phyloP scores from a whole-genome alignment of 2,797 vertebrate genomes.

The Sylvilagus floridanus region DNA sequence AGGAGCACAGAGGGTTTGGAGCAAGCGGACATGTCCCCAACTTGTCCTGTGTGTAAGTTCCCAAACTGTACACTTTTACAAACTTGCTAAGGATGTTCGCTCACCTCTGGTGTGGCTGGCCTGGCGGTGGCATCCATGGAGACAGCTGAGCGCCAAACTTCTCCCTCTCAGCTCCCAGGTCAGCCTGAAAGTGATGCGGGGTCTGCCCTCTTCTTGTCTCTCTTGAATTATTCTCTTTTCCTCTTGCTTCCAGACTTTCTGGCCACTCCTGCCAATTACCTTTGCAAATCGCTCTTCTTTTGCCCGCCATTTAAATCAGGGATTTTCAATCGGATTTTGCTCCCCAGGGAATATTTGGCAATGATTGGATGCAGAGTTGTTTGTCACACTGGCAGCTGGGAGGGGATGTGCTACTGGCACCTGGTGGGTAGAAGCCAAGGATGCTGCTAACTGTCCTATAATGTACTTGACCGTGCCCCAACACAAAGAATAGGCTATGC shows the following conservation, averaged over 20 bases:
- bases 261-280: neutral
- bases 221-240: neutral
- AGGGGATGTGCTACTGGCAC: neutral
- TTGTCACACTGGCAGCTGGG: neutral
- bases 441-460: neutral
- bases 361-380: neutral
- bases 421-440: neutral
- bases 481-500: neutral
- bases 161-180: neutral
- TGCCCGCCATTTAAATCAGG: neutral
- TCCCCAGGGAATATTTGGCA: neutral
- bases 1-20: neutral
- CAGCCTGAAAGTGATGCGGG: neutral
- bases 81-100: neutral
- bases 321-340: neutral
- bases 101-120: neutral
- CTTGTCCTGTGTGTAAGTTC: neutral
- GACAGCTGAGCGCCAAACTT: neutral
- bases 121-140: neutral
- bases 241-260: neutral
- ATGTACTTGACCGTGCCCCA: neutral
- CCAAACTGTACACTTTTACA: neutral
- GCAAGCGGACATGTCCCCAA: neutral
- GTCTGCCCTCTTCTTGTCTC: neutral
- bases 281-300: neutral